A percentile compares a stretch with the other conserved stretches of the same genome.
phyloP scores from a whole-genome alignment of 2,888 invertebrate genomes.

The Troilus luridus region DNA sequence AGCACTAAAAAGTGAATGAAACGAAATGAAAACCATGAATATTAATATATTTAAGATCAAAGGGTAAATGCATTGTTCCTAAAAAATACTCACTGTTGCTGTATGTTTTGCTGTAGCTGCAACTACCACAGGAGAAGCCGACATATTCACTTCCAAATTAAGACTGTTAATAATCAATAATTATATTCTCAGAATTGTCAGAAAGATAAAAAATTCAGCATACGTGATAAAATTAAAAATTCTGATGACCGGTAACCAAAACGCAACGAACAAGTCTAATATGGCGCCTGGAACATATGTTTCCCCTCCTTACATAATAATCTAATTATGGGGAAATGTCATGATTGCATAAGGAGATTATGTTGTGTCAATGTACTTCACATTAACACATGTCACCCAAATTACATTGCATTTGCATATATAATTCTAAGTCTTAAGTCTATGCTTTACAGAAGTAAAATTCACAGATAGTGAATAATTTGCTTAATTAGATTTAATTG shows the following conservation, averaged over 20 bases:
- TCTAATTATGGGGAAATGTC: neutral
- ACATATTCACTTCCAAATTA: constrained; percentile 61
- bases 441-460: no score
- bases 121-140: constrained; percentile 81
- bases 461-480: no score
- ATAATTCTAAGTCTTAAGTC: no score
- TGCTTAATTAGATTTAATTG: no score
- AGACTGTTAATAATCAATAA: neutral
- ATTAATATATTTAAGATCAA: neutral
- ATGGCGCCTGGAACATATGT: constrained; percentile 52
- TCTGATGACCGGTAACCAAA: constrained; percentile 25
- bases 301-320: constrained; percentile 25
- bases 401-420: no score
- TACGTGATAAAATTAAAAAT: neutral
- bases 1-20: constrained; percentile 39
- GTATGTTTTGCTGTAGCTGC: constrained; percentile 88
- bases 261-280: constrained; percentile 3
- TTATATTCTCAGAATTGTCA: neutral
- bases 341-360: neutral
- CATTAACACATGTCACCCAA: neutral
- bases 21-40: neutral
- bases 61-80: no score
- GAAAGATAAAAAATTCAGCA: constrained; percentile 27
- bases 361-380: neutral
- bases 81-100: constrained; percentile 79